Percentiles rank a stretch among this genome's conserved stretches.
phyloP scores from a whole-genome alignment of 2,113 vertebrate species.

The Limnothrissa miodon region DNA sequence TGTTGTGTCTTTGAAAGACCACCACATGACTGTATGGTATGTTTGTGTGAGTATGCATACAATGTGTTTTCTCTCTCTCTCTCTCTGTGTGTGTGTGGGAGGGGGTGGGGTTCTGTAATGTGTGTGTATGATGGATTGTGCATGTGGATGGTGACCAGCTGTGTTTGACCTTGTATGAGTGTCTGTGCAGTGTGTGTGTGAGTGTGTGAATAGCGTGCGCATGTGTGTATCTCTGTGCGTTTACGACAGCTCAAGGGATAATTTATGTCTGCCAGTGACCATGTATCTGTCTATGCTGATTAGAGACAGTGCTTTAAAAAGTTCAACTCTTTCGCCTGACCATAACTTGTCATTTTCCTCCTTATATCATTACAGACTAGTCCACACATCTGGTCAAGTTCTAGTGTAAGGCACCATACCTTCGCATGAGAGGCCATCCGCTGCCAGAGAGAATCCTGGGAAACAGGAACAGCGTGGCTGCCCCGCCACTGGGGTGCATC shows the following conservation, averaged over 20 bases:
- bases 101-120: neutral
- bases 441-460: constrained; percentile 78
- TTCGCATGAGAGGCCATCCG: constrained; percentile 79
- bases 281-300: neutral
- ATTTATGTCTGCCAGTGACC: neutral
- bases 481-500: constrained; percentile 67
- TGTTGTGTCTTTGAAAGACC: neutral
- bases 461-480: constrained; percentile 79
- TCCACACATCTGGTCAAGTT: neutral
- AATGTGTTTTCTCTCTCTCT: neutral
- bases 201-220: neutral
- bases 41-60: neutral
- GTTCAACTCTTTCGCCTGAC: neutral
- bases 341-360: neutral
- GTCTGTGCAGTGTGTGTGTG: neutral
- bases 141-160: neutral
- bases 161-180: neutral
- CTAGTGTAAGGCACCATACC: constrained; percentile 62
- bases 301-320: neutral
- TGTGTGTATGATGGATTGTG: neutral
- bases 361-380: neutral
- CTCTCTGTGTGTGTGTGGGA: neutral
- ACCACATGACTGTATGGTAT: neutral
- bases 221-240: neutral
- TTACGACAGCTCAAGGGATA: neutral